These are phyloP conservation scores for Malaclemys terrapin DNA, from an alignment of 2,113 vertebrate species.

Conservation along the genomic window DNA sequence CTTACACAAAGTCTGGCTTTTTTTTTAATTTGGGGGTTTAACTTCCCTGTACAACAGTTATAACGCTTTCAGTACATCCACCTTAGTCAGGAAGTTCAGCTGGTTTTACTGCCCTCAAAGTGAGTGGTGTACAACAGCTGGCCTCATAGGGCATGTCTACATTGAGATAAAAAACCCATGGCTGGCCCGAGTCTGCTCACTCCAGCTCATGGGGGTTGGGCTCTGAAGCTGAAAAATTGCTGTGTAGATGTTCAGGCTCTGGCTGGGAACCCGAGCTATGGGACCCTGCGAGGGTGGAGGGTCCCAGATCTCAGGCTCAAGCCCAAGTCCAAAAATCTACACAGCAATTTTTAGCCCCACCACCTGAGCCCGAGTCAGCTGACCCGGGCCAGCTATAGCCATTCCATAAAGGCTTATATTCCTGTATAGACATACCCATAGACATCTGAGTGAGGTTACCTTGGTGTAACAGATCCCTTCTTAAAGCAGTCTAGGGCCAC, in stretches of 20 bases:
- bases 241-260: too few relatives aligned
- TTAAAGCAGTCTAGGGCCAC: neutral
- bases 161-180: neutral
- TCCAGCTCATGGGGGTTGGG: too few relatives aligned
- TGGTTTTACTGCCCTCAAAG: fast-evolving
- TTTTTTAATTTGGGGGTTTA: neutral
- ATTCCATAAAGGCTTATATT: neutral
- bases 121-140: fast-evolving
- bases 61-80: neutral
- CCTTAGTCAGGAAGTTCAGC: neutral
- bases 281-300: too few relatives aligned
- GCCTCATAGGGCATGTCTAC: neutral
- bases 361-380: neutral
- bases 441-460: neutral
- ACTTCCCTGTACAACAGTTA: neutral
- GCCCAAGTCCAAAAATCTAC: neutral
- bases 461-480: neutral
- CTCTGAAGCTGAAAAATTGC: too few relatives aligned
- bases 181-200: too few relatives aligned
- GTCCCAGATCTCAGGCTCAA: neutral
- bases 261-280: too few relatives aligned
- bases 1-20: neutral
- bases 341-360: neutral
- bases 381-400: neutral
- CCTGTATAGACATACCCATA: too few relatives aligned